Evolutionary conservation across 2,888 invertebrate species (phyloP), one percentile per base, ranked within the genome.

Genomic region (Ashinkailepas kermadecensis): DNA sequence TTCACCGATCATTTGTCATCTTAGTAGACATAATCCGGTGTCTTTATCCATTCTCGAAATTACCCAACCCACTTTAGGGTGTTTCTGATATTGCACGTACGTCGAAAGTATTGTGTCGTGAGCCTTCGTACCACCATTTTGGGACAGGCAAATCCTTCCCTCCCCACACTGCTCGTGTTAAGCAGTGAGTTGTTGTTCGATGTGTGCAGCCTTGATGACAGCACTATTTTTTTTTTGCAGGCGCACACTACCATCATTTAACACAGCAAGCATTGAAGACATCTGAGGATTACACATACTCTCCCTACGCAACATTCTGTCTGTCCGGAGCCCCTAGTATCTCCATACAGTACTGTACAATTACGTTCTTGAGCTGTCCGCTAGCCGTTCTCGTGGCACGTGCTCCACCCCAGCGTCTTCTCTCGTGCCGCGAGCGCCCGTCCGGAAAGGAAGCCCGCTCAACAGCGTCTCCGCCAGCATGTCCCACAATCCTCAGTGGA

Each of bases 401-500:
- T 54, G 13, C 70, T 25, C 18, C 15, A 25, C 39, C 25, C 18
- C 54, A 7, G 39, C 39, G 39, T n/a, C 70, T 54, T 70, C 13
- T 12, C 8, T 6, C 2, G 54, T 11, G 54, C 39, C 15, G 70
- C 7, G 54, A 70, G 70, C 54, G 54, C n/a, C 18, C 7, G 39
- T 54, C 54, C 67, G 4, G 11, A 25, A 10, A 13, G 70, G 39
- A 15, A 70, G 13, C 39, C 74, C 7, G n/a, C 58, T 12, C n/a
- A 57, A 4, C 12, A 9, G 9, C n/a, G 10, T 56, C n/a, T 7
- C 12, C 13, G 12, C n/a, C 18, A 23, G 13, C 57, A 79, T 79
- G 79, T 79, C 79, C 58, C 79, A 59, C 79, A 79, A 79, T 79
- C 79, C 59, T 79, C 79, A 57, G 79, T 79, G 79, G 79, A 79